A percentile compares a stretch with the other conserved stretches of the same genome.
Conservation (phyloP, 2,113 vertebrate genomes). For the Limnothrissa miodon region DNA sequence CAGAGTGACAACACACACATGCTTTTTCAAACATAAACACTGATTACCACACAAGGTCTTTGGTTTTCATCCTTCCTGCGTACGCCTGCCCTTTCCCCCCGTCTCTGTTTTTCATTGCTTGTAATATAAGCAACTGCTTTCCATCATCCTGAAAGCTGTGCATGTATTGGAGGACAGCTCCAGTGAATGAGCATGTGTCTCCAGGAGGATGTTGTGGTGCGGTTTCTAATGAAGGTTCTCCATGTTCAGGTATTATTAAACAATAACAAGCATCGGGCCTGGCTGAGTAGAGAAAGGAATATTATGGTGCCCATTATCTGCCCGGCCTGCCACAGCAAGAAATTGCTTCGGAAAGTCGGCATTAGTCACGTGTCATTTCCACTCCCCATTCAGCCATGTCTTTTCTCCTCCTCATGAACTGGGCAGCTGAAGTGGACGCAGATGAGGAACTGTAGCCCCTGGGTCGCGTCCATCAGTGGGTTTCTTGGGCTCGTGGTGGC, state of each 20-base stretch:
- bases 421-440: constrained; percentile 30
- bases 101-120: not conserved
- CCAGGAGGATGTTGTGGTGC: not conserved
- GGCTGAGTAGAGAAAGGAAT: constrained; percentile 34
- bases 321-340: constrained; percentile 50
- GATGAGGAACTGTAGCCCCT: constrained; percentile 36
- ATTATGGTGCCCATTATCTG: constrained; percentile 58
- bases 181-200: not conserved
- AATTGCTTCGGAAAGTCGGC: constrained; percentile 51
- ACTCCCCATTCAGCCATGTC: constrained; percentile 28
- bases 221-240: not conserved
- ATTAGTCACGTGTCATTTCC: constrained; percentile 55
- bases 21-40: constrained; percentile 5
- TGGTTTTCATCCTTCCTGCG: not conserved
- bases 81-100: not conserved
- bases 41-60: not conserved
- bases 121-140: not conserved
- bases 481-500: not conserved
- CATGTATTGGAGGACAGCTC: not conserved
- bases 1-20: not conserved
- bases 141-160: not conserved
- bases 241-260: constrained; percentile 49
- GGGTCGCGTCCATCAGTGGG: constrained; percentile 26
- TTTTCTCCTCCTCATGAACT: constrained; percentile 47
- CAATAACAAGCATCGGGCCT: constrained; percentile 44